Evolutionary conservation across 2,113 vertebrate genomes (phyloP).

Genomic region (Caracal caracal): DNA sequence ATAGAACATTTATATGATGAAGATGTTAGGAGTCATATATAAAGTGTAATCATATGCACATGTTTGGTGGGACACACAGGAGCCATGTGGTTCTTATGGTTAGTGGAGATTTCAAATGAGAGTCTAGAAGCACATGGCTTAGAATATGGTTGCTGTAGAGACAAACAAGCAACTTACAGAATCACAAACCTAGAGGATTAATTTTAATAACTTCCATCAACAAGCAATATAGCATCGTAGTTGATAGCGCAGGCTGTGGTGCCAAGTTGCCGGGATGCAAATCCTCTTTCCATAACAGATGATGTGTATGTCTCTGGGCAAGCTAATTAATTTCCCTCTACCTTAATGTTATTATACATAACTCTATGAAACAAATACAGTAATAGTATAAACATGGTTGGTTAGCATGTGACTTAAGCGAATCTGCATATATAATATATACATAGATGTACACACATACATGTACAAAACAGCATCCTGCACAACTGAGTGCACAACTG

Average conservation of each 20-base stretch:
- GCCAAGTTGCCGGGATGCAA: not conserved
- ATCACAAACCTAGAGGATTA: not conserved
- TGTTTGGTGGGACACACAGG: slow-evolving; percentile 13
- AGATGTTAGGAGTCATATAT: not conserved
- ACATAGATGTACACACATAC: not conserved
- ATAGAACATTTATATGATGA: not conserved
- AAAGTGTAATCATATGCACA: not conserved
- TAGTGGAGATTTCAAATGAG: not conserved
- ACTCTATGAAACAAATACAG: not conserved
- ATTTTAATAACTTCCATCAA: slow-evolving; percentile 39
- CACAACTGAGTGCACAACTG: not conserved
- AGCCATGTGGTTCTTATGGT: not conserved
- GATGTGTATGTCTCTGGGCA: not conserved
- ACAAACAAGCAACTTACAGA: slow-evolving; percentile 32
- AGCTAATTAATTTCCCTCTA: not conserved
- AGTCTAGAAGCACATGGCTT: not conserved
- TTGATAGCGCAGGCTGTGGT: not conserved
- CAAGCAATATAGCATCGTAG: not conserved
- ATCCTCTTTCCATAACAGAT: not conserved
- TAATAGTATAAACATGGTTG: not conserved
- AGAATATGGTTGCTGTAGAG: slow-evolving; percentile 12
- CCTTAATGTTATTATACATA: not conserved
- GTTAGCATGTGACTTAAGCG: not conserved
- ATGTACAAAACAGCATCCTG: not conserved
- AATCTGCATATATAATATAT: not conserved